Percentiles rank a stretch among this genome's conserved stretches.
phyloP scores from a whole-genome alignment of 2,113 vertebrate species.

The Bucco capensis region DNA sequence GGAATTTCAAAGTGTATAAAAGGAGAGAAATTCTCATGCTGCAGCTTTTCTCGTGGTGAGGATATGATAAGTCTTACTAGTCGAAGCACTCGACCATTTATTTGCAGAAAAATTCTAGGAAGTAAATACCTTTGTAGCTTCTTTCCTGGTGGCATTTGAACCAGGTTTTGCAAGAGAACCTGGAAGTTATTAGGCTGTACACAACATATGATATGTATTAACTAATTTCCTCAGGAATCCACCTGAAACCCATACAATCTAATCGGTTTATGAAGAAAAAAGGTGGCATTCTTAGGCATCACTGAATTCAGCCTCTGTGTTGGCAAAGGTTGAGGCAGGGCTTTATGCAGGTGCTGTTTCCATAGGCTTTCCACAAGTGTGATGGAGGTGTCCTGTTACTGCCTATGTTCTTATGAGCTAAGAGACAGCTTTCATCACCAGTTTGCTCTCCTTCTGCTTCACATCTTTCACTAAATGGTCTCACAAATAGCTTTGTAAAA shows the following conservation, averaged over 20 bases:
- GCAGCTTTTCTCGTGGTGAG: background rate
- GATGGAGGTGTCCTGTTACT: background rate
- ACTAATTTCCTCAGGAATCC: background rate
- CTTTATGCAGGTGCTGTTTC: background rate
- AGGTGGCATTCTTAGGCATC: rapidly evolving
- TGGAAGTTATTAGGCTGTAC: background rate
- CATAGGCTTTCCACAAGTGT: rapidly evolving
- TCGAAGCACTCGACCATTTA: background rate
- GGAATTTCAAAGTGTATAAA: background rate
- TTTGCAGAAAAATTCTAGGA: background rate
- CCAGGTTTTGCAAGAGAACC: background rate
- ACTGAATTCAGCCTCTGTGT: background rate
- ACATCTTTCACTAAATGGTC: background rate
- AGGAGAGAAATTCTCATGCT: background rate
- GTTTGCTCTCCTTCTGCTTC: background rate
- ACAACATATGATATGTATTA: background rate
- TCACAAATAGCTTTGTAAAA: background rate
- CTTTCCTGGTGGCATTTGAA: background rate
- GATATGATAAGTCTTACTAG: background rate
- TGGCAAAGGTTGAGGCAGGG: background rate
- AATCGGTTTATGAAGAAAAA: background rate
- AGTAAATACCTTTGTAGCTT: background rate
- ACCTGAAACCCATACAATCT: background rate
- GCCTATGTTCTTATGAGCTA: background rate
- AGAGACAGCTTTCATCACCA: background rate